Base-by-base conservation (phyloP, 2,113 vertebrate genomes). In the human (Homo sapiens) region DNA sequence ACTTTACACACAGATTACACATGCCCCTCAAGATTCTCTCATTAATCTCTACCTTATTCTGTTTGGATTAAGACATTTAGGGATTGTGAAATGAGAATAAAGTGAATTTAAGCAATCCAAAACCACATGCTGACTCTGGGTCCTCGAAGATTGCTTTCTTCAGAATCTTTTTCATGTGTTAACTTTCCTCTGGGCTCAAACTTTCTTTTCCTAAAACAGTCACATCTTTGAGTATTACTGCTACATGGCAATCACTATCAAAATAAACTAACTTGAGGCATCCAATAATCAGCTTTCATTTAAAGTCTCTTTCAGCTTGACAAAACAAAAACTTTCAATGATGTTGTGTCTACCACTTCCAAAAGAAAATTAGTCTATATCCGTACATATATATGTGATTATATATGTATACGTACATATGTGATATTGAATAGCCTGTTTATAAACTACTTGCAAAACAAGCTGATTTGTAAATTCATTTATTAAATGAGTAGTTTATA, bases 21-120 rank as follows among this genome's bases (percentile, higher is more conserved):
- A 89, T 22, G 9, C 16, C 27, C 50, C n/a, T 57, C 43, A 84
- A 80, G 30, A 90, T 23, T 87, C 32, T 86, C 81, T 93, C 79
- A 48, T 89, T 87, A 85, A 94, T 52, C 23, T 70, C 70, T 90
- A 70, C 20, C 35, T 78, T 86, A 91, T 78, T 76, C 72, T 93
- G 73, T 70, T 80, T 92, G 64, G 30, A 50, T 90, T 55, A 94
- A 83, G 82, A 95, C 68, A 93, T 11, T 59, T 86, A 76, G 70
- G 6, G 85, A 88, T 32, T 83, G 25, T 94, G 75, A 96, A 90
- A 81, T 82, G 32, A 91, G 57, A 97, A 93, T 70, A 75, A 52
- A 93, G 23, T 81, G 61, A 87, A 9, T 81, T 91, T 88, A 76
- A 86, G 79, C 85, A 95, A 93, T 72, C 52, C 59, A 89, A 96